Conservation (phyloP, 2,797 vertebrate genomes). For the Scolopax rusticola region DNA sequence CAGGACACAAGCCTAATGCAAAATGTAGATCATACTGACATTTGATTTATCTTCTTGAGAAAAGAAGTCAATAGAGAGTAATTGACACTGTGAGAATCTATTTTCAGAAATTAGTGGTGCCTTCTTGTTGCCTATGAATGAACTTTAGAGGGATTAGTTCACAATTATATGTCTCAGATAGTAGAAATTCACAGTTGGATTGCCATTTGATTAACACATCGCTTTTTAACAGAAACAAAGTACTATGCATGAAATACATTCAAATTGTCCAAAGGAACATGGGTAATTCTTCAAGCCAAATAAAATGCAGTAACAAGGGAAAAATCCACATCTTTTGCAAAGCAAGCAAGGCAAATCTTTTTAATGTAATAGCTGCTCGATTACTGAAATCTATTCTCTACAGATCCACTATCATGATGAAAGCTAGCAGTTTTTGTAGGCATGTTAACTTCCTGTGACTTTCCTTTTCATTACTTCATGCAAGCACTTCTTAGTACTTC, state of each 20-base stretch:
- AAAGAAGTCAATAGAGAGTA: not conserved
- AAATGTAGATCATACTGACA: not conserved
- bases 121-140: not conserved
- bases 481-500: not conserved
- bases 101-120: not conserved
- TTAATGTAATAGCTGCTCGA: not conserved
- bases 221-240: not conserved
- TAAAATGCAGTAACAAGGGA: not conserved
- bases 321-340: not conserved
- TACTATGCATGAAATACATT: not conserved
- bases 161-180: not conserved
- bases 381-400: not conserved
- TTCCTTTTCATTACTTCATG: not conserved
- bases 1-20: not conserved
- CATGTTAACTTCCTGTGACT: not conserved
- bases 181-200: not conserved
- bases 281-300: not conserved
- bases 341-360: not conserved
- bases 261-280: not conserved
- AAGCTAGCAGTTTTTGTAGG: not conserved
- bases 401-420: not conserved
- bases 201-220: not conserved
- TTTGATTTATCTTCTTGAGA: not conserved
- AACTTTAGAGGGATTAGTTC: not conserved
- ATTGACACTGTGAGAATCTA: not conserved